phyloP scores from a whole-genome alignment of 2,888 invertebrate genomes.

The Apodemia hepburni region DNA sequence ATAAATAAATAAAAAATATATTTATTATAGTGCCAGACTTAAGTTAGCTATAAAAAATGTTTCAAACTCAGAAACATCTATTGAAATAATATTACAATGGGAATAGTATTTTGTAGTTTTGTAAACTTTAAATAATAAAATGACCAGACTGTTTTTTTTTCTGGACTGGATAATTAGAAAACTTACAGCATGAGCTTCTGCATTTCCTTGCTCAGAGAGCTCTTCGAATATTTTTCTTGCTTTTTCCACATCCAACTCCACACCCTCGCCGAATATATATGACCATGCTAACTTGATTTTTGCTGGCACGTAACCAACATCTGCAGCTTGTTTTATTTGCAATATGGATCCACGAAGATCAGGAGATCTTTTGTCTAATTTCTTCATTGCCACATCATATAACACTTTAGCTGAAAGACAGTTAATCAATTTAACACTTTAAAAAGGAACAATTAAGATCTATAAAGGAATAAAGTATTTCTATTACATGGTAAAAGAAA shows the following conservation, averaged over 20 bases:
- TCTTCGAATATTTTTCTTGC: conserved; percentile 89
- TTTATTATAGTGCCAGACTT: too few relatives aligned
- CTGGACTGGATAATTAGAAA: not conserved
- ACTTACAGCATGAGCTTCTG: conserved; percentile 93
- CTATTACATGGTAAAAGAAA: too few relatives aligned
- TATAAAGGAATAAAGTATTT: too few relatives aligned
- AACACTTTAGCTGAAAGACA: conserved; percentile 83
- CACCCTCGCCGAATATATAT: conserved; percentile 89
- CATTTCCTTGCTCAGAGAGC: conserved; percentile 87
- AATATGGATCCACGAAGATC: conserved; percentile 88
- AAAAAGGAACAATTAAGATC: too few relatives aligned
- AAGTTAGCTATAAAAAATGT: too few relatives aligned
- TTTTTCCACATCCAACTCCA: conserved; percentile 87
- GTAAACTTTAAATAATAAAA: too few relatives aligned
- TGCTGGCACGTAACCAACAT: conserved; percentile 89
- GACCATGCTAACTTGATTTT: conserved; percentile 94
- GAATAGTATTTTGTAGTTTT: too few relatives aligned
- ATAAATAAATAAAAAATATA: too few relatives aligned
- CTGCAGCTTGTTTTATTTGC: conserved; percentile 88
- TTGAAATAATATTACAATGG: too few relatives aligned
- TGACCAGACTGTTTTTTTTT: too few relatives aligned
- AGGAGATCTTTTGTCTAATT: conserved; percentile 87
- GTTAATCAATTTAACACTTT: too few relatives aligned
- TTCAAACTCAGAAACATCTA: too few relatives aligned
- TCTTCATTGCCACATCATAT: conserved; percentile 85